Evolutionary conservation across 2,888 invertebrate genomes (phyloP).

Genomic region (Abrostola triplasia): DNA sequence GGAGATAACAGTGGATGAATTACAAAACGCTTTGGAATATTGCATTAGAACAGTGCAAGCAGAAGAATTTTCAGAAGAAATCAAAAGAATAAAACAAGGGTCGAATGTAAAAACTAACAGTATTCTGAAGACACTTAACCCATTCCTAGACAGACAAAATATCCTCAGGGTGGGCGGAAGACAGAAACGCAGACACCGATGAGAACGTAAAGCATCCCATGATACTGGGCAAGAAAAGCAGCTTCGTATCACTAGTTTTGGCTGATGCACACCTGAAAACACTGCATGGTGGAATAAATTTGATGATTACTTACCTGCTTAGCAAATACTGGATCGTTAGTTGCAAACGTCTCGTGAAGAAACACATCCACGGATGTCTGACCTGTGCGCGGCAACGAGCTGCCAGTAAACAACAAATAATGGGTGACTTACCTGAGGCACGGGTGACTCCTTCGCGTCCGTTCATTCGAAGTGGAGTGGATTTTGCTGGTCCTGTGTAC

Average conservation of each 20-base stretch:
- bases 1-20: conserved; percentile 35
- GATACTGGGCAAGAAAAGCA: conserved; percentile 43
- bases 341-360: conserved; percentile 42
- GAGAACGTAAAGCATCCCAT: conserved; percentile 51
- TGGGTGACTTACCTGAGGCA: conserved; percentile 52
- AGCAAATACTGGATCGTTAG: conserved; percentile 53
- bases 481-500: conserved; percentile 53
- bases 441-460: conserved; percentile 48
- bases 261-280: conserved; percentile 44
- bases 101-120: conserved; percentile 30
- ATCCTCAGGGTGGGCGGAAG: conserved; percentile 57
- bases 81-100: conserved; percentile 17
- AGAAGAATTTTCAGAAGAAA: conserved; percentile 34
- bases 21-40: conserved; percentile 27
- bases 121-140: conserved; percentile 39
- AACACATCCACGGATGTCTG: conserved; percentile 42
- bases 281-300: conserved; percentile 50
- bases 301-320: conserved; percentile 50
- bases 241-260: conserved; percentile 45
- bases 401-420: conserved; percentile 39
- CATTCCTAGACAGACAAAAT: conserved; percentile 40
- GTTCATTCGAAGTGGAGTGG: conserved; percentile 48
- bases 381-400: conserved; percentile 46
- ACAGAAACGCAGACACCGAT: conserved; percentile 18
- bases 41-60: conserved; percentile 42